These are phyloP conservation scores for Psophia crepitans DNA, from an alignment of 2,113 vertebrate species.

Conservation along the genomic window DNA sequence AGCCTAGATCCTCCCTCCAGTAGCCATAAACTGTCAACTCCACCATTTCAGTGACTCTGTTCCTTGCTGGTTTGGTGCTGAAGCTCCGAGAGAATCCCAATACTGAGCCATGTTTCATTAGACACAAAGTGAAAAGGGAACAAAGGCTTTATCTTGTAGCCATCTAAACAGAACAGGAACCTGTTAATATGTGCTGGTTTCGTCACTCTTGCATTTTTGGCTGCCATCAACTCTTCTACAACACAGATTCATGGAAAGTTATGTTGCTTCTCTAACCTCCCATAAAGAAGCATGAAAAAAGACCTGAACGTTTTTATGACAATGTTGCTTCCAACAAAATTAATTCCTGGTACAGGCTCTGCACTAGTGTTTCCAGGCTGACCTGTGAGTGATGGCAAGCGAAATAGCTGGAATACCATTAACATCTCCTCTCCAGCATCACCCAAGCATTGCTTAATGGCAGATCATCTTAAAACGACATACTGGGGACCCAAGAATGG, in stretches of 20 bases:
- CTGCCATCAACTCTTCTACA: background rate
- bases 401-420: background rate
- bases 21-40: background rate
- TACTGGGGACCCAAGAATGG: background rate
- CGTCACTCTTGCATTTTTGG: background rate
- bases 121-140: background rate
- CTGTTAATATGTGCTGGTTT: background rate
- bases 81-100: too few species aligned
- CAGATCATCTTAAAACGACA: background rate
- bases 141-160: background rate
- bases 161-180: background rate
- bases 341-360: background rate
- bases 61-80: background rate
- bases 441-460: background rate
- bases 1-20: too few species aligned
- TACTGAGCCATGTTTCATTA: too few species aligned
- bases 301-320: background rate
- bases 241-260: background rate
- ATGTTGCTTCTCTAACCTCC: background rate
- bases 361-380: background rate
- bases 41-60: background rate
- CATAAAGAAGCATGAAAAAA: fast-evolving
- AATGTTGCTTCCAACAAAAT: background rate
- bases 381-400: background rate
- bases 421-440: background rate